Evolutionary conservation across 2,797 vertebrate species (phyloP).

Genomic region (Sebastes vulpes): DNA sequence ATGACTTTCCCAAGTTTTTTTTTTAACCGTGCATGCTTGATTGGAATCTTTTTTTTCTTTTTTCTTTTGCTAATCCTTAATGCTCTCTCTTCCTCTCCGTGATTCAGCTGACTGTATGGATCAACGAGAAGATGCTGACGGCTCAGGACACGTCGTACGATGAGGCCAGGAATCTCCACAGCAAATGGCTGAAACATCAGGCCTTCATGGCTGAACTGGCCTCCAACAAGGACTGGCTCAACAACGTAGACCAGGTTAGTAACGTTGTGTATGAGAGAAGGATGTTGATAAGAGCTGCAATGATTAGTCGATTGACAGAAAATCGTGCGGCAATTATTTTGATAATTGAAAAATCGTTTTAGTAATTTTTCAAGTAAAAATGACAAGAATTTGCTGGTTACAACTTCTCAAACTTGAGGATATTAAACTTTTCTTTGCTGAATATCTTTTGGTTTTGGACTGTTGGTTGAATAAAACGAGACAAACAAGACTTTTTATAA

Average conservation of each 20-base stretch:
- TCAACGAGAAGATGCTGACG: slow-evolving; percentile 98
- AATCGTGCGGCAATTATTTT: too few relatives aligned
- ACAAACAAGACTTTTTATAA: not conserved
- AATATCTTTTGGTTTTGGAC: not conserved
- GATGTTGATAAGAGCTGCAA: not conserved
- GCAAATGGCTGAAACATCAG: slow-evolving; percentile 97
- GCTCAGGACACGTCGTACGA: slow-evolving; percentile 94
- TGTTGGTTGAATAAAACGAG: not conserved
- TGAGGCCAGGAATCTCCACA: slow-evolving; percentile 92
- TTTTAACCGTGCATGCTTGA: not conserved
- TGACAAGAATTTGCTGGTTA: too few relatives aligned
- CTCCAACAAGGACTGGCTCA: slow-evolving; percentile 92
- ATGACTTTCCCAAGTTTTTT: slow-evolving; percentile 32
- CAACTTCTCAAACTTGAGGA: not conserved
- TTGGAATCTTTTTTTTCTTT: not conserved
- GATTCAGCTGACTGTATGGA: slow-evolving; percentile 92
- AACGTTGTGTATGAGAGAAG: not conserved
- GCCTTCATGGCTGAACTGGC: slow-evolving; percentile 95
- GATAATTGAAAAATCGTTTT: not conserved
- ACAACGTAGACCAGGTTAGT: slow-evolving; percentile 90
- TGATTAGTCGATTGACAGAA: not conserved
- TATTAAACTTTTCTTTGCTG: not conserved
- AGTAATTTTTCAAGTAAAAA: not conserved
- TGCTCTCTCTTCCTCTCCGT: not conserved
- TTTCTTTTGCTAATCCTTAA: not conserved